phyloP scores from a whole-genome alignment of 1,140 invertebrate genomes.

The Aradophagus sp. region DNA sequence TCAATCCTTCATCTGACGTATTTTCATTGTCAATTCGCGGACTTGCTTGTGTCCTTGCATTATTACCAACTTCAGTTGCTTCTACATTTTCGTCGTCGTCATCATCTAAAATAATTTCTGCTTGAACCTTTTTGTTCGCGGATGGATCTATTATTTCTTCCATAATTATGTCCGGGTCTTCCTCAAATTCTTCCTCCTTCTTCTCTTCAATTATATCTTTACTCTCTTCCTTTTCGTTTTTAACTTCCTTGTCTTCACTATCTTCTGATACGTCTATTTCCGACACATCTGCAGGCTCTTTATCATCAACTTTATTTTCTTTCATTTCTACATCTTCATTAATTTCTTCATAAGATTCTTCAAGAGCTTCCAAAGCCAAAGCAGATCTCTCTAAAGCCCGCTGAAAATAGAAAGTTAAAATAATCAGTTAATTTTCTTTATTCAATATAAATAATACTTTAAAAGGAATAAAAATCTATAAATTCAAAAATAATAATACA shows the following conservation, averaged over 20 bases:
- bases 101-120: conserved; percentile 37
- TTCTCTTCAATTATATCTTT: conserved; percentile 1
- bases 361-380: conserved; percentile 30
- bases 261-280: neutral
- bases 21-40: neutral
- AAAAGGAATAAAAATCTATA: too few relatives aligned
- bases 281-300: neutral
- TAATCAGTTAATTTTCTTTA: too few relatives aligned
- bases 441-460: too few relatives aligned
- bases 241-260: conserved; percentile 6
- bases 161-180: conserved; percentile 46
- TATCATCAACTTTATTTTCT: neutral
- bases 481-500: too few relatives aligned
- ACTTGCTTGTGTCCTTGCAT: neutral
- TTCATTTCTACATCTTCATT: conserved; percentile 55
- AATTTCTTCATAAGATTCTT: conserved; percentile 49
- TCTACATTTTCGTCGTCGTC: conserved; percentile 70
- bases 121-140: conserved; percentile 67
- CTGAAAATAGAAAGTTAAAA: conserved; percentile 42
- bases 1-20: neutral
- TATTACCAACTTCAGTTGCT: neutral
- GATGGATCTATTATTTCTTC: conserved; percentile 42
- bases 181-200: conserved; percentile 31
- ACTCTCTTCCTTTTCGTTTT: conserved; percentile 51
- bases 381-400: conserved; percentile 55